Base-by-base conservation (phyloP, 2,888 invertebrate genomes). In the Nasonovia ribisnigri region DNA sequence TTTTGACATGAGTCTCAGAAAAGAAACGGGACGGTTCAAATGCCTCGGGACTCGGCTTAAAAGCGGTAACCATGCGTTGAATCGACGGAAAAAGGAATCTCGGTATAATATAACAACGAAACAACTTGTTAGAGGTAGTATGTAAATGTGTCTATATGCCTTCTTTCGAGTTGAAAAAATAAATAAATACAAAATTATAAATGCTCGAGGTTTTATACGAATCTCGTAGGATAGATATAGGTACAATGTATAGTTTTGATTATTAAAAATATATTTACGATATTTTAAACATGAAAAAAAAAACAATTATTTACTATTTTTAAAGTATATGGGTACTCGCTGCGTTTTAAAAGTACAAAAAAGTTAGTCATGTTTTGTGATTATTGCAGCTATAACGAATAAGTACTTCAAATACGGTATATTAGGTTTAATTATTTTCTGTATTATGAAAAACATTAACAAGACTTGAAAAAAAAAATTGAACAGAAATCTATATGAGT, bases 1-100 rank as follows among this genome's bases (percentile, higher is more conserved):
- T 91, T 60, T 91, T 86, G 91, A 91, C 91, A 43, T 57, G 86
- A 86, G 91, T 86, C 91, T 57, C 57, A 8, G 84, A n/a, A 91
- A 43, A 84, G 20, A 84, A 54, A 42, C 84, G 57, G 46, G 54
- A 91, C 91, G 54, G 84, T 86, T 43, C 86, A 86, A 91, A 91
- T 91, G 91, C 86, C 91, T n/a, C 91, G 36, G 91, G 91, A 86
- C 91, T 54, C 54, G 54, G n/a, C 54, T 42, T 90, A 90, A 90
- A 54, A 91, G 84, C 84, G n/a, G 43, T 84, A 29, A 54, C 54
- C 26, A 43, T 46, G 67, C 20, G 42, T 77, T 36, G 20, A 54
- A 54, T 43, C 29, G 42, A 54, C 16, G 42, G 16, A 3, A 91
- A 91, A 91, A 77, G 20, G 77, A 84, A 51, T 84, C 77, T 51